These are phyloP conservation scores for Castor canadensis DNA, from an alignment of 2,113 vertebrate species.

Conservation along the genomic window DNA sequence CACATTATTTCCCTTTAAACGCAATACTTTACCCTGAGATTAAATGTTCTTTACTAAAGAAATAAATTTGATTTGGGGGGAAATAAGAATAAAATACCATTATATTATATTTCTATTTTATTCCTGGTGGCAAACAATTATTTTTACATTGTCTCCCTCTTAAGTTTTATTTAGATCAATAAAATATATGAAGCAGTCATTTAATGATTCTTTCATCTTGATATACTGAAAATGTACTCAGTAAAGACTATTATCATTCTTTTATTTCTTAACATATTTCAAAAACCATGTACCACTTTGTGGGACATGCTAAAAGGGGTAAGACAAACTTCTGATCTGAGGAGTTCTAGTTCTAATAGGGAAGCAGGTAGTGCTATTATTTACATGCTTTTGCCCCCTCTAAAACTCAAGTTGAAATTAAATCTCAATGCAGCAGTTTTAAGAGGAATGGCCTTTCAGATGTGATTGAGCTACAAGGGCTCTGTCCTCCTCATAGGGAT, in stretches of 20 bases:
- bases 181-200: neutral
- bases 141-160: neutral
- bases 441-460: neutral
- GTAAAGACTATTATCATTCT: neutral
- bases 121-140: slow-evolving; percentile 1
- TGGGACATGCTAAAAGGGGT: neutral
- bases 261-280: neutral
- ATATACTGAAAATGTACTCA: neutral
- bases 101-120: neutral
- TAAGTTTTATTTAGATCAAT: neutral
- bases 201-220: neutral
- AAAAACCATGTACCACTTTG: neutral
- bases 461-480: neutral
- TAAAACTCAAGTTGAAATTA: neutral
- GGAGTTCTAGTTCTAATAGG: neutral
- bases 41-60: neutral
- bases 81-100: neutral
- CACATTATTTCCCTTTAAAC: neutral
- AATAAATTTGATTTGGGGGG: neutral
- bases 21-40: neutral
- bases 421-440: neutral
- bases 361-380: neutral
- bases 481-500: neutral
- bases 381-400: neutral
- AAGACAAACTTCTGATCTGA: neutral